Percentiles rank a stretch among this genome's conserved stretches.
These are phyloP conservation scores for Petaurus breviceps DNA, from an alignment of 2,113 vertebrate genomes.

Conservation along the genomic window DNA sequence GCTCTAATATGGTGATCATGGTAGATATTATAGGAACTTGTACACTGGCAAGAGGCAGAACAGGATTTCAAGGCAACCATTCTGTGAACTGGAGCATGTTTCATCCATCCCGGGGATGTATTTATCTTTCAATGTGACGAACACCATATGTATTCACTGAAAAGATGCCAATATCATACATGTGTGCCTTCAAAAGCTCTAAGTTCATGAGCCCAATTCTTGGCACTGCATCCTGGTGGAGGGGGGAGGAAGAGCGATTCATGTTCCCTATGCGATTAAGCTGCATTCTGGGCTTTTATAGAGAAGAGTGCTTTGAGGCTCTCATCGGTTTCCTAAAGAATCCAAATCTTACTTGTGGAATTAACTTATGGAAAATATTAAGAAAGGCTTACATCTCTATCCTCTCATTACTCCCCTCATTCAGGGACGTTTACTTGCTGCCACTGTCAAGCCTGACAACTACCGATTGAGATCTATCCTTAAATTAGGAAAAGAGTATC, in stretches of 20 bases:
- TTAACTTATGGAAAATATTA: neutral
- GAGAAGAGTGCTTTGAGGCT: neutral
- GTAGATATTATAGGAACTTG: slow-evolving; percentile 48
- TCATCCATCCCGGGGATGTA: slow-evolving; percentile 22
- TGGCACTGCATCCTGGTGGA: slow-evolving; percentile 6
- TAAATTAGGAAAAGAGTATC: neutral
- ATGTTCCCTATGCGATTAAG: neutral
- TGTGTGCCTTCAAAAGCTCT: slow-evolving; percentile 30
- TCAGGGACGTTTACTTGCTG: neutral
- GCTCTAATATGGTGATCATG: slow-evolving; percentile 48
- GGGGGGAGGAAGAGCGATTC: neutral
- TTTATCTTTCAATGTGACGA: slow-evolving; percentile 62
- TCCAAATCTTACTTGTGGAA: neutral
- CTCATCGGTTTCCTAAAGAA: neutral
- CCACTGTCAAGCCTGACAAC: neutral
- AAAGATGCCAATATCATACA: slow-evolving; percentile 52
- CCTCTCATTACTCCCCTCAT: neutral
- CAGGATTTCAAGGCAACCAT: slow-evolving; percentile 29
- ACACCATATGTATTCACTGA: slow-evolving; percentile 52
- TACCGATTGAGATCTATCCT: too few species aligned
- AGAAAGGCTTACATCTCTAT: neutral
- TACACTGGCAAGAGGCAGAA: slow-evolving; percentile 44
- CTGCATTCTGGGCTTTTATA: neutral
- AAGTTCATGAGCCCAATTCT: slow-evolving; percentile 21
- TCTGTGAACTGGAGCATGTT: slow-evolving; percentile 30